Conservation (phyloP, 2,797 vertebrate genomes). For the Phoebastria nigripes region DNA sequence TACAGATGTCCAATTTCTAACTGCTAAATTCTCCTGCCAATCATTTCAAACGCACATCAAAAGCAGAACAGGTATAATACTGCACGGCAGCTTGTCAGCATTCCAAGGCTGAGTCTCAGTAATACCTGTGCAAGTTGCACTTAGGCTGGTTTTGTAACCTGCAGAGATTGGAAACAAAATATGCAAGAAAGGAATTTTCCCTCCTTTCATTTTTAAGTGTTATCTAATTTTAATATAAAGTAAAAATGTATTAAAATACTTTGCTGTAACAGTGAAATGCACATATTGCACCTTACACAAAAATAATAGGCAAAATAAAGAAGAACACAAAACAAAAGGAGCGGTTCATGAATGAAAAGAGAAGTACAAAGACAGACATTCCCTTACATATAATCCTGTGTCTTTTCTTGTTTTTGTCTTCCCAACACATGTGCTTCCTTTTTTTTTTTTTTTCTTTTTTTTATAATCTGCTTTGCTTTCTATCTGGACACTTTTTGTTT, state of each 20-base stretch:
- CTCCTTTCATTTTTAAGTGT: background rate
- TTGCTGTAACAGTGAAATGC: background rate
- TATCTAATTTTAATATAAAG: background rate
- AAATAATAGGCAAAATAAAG: background rate
- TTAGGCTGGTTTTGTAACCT: background rate
- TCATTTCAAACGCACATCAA: constrained; percentile 11
- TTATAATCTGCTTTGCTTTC: background rate
- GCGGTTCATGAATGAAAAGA: background rate
- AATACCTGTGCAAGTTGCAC: background rate
- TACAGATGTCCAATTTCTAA: background rate
- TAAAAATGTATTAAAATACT: background rate
- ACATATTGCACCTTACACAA: background rate
- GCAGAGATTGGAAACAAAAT: background rate
- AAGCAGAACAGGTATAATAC: constrained; percentile 25
- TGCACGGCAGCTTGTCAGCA: background rate
- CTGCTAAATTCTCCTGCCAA: background rate
- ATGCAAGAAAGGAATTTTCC: background rate
- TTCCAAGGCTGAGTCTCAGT: background rate
- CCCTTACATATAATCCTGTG: background rate
- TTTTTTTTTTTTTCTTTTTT: background rate
- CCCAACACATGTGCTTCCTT: background rate
- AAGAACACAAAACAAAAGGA: background rate
- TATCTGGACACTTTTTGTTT: background rate
- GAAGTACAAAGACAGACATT: background rate
- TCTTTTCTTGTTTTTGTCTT: background rate